Evolutionary conservation across 2,888 invertebrate genomes (phyloP), one percentile per base, ranked within the genome.

Genomic region (Tuberolachnus salignus): DNA sequence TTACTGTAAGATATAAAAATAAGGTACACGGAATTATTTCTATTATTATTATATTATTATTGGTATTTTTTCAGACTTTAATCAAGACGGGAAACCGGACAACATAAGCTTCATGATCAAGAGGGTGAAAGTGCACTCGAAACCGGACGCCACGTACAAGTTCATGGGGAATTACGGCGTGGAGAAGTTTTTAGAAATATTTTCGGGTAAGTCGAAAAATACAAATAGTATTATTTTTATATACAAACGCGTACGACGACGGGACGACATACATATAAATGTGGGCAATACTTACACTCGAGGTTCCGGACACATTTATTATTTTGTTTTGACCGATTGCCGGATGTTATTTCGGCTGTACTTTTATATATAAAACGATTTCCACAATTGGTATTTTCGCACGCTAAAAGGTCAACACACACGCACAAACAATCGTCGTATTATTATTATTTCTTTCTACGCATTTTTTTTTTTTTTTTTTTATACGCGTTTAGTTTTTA

Each of bases 101-200:
- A 94, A 94, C 86, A 95, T 97, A 83, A 94, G 94, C 81, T 97
- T 97, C 86, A 95, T 96, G 93, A 96, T 97, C 84, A 97, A 97
- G 87, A 89, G 96, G 84, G 94, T 97, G 84, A 97, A 97, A 87
- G 94, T 97, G 21, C 95, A 96, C 87, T 94, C 94, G 80, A 88
- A 94, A 82, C 92, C 92, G 84, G 94, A 94, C 86, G 92, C 93
- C 11, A 89, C 91, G 69, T 97, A 97, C 87, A 90, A 95, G 83
- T 95, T 94, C 86, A 93, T 94, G 0, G 93, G 93, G 83, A 97
- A 97, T 87, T 97, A 98, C 85, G 98, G 98, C 64, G 98, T 98
- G 80, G 98, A 97, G 86, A 98, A 98, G 88, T 98, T 97, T 87
- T 89, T 98, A 82, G 98, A 98, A 87, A 89, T 98, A 82, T 98